phyloP scores from a whole-genome alignment of 2,888 invertebrate species.

The Aphidoletes aphidimyza region DNA sequence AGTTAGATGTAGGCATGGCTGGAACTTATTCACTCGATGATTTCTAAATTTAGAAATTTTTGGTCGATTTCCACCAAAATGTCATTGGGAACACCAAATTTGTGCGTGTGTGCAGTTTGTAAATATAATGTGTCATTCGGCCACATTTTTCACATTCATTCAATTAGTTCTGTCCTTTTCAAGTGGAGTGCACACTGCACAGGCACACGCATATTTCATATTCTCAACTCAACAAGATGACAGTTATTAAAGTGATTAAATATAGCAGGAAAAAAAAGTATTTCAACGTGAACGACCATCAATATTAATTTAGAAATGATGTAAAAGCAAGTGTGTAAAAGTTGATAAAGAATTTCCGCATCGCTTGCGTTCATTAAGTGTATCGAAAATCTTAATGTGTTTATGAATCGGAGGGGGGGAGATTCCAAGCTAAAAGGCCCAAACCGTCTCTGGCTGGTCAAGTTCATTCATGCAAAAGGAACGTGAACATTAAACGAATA shows the following conservation, averaged over 20 bases:
- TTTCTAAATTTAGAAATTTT: conserved; percentile 24
- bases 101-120: not conserved
- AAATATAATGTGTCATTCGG: not conserved
- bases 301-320: conserved; percentile 35
- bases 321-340: not conserved
- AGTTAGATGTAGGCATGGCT: not conserved
- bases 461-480: conserved; percentile 41
- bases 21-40: not conserved
- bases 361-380: conserved; percentile 33
- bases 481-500: not conserved
- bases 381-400: not conserved
- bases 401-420: not conserved
- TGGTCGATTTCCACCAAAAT: not conserved
- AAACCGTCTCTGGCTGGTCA: not conserved
- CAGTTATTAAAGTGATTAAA: not conserved
- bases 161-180: not conserved
- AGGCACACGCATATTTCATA: too few species aligned
- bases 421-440: not conserved
- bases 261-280: not conserved
- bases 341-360: conserved; percentile 49
- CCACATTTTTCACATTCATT: not conserved
- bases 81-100: not conserved
- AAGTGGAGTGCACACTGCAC: too few species aligned
- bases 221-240: not conserved
- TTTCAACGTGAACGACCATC: conserved; percentile 20